Conservation (phyloP, 1,140 invertebrate species). For the Drosophila trapezifrons region DNA sequence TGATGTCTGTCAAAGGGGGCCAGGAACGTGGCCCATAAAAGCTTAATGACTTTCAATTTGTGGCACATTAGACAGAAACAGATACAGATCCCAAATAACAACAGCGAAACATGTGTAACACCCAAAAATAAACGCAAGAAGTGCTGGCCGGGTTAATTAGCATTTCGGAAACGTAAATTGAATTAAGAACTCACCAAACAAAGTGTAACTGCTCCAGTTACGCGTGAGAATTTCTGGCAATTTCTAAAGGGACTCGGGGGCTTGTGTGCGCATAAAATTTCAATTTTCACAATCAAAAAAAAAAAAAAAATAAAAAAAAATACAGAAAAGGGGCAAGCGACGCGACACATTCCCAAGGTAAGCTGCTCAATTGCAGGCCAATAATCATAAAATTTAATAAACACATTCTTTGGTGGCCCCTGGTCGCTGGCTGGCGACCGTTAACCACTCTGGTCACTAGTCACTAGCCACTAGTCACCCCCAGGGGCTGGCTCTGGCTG, state of each 20-base stretch:
- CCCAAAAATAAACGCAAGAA: constrained; percentile 27
- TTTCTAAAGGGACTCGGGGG: constrained; percentile 13
- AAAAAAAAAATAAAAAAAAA: too few species aligned
- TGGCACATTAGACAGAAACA: constrained; percentile 71
- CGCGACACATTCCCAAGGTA: constrained; percentile 69
- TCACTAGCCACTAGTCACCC: constrained; percentile 19
- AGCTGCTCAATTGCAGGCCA: constrained; percentile 73
- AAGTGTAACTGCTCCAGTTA: constrained; percentile 80
- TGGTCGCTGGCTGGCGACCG: constrained; percentile 57
- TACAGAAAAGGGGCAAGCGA: not conserved
- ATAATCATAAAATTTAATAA: constrained; percentile 83
- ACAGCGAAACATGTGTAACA: constrained; percentile 62
- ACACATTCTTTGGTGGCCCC: constrained; percentile 62
- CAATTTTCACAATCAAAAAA: constrained; percentile 64
- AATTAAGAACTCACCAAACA: constrained; percentile 66
- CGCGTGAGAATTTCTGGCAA: constrained; percentile 78
- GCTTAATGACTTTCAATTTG: constrained; percentile 79
- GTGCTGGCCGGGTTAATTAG: constrained; percentile 70
- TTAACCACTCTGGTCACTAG: constrained; percentile 44
- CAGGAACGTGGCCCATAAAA: constrained; percentile 55
- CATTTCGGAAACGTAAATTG: constrained; percentile 80
- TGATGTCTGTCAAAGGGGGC: constrained; percentile 57
- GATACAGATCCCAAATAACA: constrained; percentile 50
- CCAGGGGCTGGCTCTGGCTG: constrained; percentile 1
- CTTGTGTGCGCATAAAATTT: constrained; percentile 70